Percentiles rank a stretch among this genome's conserved stretches.
phyloP scores from a whole-genome alignment of 2,888 invertebrate species.

The Drosophila peninsularis region DNA sequence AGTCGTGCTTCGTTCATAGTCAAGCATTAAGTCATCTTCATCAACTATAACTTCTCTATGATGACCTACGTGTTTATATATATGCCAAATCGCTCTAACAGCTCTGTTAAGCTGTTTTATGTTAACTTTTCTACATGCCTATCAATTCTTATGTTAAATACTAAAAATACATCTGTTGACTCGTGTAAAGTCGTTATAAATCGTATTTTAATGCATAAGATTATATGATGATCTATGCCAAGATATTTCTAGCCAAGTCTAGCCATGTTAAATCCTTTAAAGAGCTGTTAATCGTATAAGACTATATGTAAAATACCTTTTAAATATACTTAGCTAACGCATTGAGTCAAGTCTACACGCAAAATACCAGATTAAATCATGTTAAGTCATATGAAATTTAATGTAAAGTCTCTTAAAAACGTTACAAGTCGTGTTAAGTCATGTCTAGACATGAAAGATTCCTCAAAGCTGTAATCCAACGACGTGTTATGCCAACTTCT shows the following conservation, averaged over 20 bases:
- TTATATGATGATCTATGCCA: not conserved
- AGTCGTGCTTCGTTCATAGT: too few relatives aligned
- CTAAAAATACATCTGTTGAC: not conserved
- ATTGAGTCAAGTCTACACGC: too few relatives aligned
- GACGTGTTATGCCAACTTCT: not conserved
- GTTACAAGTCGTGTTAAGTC: not conserved
- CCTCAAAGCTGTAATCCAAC: slow-evolving; percentile 1
- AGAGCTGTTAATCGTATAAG: not conserved
- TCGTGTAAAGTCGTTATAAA: not conserved
- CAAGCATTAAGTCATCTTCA: too few relatives aligned
- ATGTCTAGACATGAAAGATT: slow-evolving; percentile 1
- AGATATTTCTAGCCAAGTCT: not conserved
- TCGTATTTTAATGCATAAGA: not conserved
- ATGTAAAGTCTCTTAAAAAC: not conserved
- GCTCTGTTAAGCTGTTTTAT: not conserved
- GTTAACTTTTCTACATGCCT: too few relatives aligned
- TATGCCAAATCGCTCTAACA: not conserved
- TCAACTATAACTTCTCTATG: too few relatives aligned
- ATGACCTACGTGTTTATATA: too few relatives aligned
- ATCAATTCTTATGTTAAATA: too few relatives aligned
- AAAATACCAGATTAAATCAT: not conserved
- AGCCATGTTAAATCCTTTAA: not conserved
- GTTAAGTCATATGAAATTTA: not conserved
- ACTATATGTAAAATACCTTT: too few relatives aligned
- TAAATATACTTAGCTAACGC: too few relatives aligned